A percentile compares a stretch with the other conserved stretches of the same genome.
Evolutionary conservation across 2,888 invertebrate genomes (phyloP).

Genomic region (Parapristionchus giblindavisi): DNA sequence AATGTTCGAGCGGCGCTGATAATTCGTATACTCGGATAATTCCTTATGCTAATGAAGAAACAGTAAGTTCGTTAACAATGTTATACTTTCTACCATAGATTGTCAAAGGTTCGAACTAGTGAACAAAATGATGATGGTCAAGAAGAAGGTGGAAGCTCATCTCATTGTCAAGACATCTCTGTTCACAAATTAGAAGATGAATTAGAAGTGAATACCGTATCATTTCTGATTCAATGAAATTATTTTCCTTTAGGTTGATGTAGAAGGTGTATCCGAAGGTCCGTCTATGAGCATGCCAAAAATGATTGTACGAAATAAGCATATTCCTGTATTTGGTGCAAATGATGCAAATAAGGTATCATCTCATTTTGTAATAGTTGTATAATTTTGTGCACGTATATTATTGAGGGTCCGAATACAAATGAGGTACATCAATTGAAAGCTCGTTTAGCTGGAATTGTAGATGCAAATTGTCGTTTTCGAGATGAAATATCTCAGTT

Average conservation of each 20-base stretch:
- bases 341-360: neutral
- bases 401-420: neutral
- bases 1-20: neutral
- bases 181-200: slow-evolving; percentile 21
- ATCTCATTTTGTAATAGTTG: no score
- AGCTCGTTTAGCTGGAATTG: neutral
- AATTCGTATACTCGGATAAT: neutral
- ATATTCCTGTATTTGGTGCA: neutral
- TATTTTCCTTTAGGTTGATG: slow-evolving; percentile 1
- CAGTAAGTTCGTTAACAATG: neutral
- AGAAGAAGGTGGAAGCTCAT: neutral
- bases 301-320: slow-evolving; percentile 6
- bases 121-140: neutral
- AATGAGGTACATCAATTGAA: slow-evolving; percentile 14
- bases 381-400: neutral
- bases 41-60: slow-evolving; percentile 24
- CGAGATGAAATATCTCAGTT: slow-evolving; percentile 18
- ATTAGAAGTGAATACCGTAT: neutral
- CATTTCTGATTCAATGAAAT: no score
- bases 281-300: slow-evolving; percentile 19
- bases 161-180: neutral
- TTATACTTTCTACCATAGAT: neutral
- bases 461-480: slow-evolving; percentile 15
- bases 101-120: slow-evolving; percentile 23
- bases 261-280: neutral